Evolutionary conservation across 2,888 invertebrate species (phyloP).

Genomic region (Euphydryas editha): DNA sequence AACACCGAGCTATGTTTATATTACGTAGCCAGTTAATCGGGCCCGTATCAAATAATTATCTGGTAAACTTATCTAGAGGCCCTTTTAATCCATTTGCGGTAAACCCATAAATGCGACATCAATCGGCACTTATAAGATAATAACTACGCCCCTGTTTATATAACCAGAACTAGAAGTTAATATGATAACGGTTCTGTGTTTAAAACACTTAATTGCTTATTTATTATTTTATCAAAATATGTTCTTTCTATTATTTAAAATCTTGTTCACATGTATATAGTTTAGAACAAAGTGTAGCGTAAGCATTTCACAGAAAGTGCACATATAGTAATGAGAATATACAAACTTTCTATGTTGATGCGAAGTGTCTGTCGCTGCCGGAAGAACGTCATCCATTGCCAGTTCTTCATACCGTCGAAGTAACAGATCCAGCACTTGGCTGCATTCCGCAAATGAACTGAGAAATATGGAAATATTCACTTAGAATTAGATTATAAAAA

Average conservation of each 20-base stretch:
- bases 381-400: constrained; percentile 82
- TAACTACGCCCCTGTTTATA: too few relatives aligned
- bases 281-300: constrained; percentile 12
- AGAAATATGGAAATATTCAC: constrained; percentile 28
- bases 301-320: constrained; percentile 17
- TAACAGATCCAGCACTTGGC: constrained; percentile 92
- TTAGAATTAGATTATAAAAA: constrained; percentile 5
- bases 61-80: too few relatives aligned
- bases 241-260: too few relatives aligned
- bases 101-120: too few relatives aligned
- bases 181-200: too few relatives aligned
- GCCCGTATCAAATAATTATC: too few relatives aligned
- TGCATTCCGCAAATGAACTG: constrained; percentile 91
- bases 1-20: constrained; percentile 20
- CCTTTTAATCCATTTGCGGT: too few relatives aligned
- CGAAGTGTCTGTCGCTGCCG: constrained; percentile 79
- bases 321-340: neutral
- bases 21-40: neutral
- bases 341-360: constrained; percentile 89
- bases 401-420: constrained; percentile 90
- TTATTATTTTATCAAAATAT: too few relatives aligned
- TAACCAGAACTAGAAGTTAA: too few relatives aligned
- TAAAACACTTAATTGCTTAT: too few relatives aligned
- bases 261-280: neutral
- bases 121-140: too few relatives aligned